Evolutionary conservation across 2,113 vertebrate species (phyloP).

Genomic region (Clarias batrachus): DNA sequence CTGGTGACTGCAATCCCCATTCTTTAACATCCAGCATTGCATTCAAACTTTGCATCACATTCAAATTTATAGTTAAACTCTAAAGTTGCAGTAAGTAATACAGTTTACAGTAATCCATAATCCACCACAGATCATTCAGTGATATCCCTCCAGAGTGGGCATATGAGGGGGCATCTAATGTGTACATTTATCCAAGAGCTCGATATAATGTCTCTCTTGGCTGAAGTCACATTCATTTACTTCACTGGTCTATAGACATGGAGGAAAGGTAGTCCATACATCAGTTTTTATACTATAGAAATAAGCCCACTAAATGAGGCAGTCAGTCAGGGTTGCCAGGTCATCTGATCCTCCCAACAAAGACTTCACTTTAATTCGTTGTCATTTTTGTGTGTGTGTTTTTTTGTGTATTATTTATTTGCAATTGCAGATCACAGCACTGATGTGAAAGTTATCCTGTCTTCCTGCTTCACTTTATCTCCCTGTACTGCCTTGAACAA

Average conservation of each 20-base stretch:
- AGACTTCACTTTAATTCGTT: no score
- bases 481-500: no score
- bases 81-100: background rate
- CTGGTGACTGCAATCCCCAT: background rate
- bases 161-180: background rate
- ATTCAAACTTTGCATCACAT: background rate
- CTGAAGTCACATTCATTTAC: background rate
- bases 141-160: constrained; percentile 26
- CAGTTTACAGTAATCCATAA: background rate
- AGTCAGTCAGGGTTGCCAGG: background rate
- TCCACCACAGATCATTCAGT: constrained; percentile 31
- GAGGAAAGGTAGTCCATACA: background rate
- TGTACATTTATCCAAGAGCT: background rate
- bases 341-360: background rate
- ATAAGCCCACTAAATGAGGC: background rate
- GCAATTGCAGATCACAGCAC: no score
- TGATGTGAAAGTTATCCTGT: no score
- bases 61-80: background rate
- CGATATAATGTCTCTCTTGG: background rate
- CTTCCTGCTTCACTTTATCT: no score
- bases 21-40: background rate
- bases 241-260: background rate
- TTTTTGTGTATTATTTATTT: no score
- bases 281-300: background rate
- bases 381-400: no score